Conservation (phyloP, 2,888 invertebrate genomes). For the Laothoe populi region DNA sequence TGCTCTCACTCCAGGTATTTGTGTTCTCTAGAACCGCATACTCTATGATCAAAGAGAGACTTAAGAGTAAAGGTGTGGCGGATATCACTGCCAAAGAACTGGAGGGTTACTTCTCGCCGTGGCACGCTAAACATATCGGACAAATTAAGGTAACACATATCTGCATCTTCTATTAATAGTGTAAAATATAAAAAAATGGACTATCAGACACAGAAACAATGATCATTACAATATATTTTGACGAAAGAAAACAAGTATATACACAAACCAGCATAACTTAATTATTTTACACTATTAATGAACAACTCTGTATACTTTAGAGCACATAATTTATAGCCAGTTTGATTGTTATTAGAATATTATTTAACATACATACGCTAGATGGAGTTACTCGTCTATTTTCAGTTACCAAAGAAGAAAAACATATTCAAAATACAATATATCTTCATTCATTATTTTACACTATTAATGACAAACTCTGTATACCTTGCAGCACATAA, state of each 20-base stretch:
- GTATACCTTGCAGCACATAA: background rate
- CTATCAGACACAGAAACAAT: no score
- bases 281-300: background rate
- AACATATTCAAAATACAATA: no score
- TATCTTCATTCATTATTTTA: background rate
- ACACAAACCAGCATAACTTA: background rate
- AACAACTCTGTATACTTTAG: background rate
- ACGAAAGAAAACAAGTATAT: no score
- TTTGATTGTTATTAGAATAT: background rate
- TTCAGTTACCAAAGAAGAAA: no score
- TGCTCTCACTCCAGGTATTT: constrained; percentile 90
- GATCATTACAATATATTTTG: no score
- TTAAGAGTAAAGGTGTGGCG: constrained; percentile 91
- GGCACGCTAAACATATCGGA: constrained; percentile 94
- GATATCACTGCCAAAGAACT: constrained; percentile 90
- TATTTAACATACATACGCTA: background rate
- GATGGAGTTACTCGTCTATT: constrained; percentile 15
- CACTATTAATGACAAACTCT: background rate
- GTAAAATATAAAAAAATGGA: background rate
- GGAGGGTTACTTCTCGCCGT: constrained; percentile 93
- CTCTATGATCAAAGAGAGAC: constrained; percentile 91
- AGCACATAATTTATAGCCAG: background rate
- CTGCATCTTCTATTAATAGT: background rate
- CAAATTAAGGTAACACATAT: constrained; percentile 84
- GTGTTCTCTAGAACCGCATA: constrained; percentile 94